Evolutionary conservation across 2,113 vertebrate species (phyloP), one percentile per base, ranked within the genome.

Genomic region (Corydoras sp.): DNA sequence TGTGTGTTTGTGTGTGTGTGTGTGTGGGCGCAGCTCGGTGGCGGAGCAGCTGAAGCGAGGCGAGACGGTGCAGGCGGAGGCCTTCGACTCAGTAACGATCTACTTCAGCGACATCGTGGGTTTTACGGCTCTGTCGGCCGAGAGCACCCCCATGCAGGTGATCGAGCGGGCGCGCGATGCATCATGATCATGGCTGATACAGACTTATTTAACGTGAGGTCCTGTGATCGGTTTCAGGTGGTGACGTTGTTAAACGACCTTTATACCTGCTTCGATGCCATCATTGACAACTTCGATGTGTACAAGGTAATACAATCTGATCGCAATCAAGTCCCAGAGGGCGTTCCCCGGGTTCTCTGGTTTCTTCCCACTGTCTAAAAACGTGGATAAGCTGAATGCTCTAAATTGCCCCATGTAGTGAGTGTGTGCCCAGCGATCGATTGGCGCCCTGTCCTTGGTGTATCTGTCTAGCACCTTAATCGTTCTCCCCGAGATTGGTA

Each of bases 221-320:
- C 18, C 2, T 24, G 18, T 24, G 18, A 24, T 24, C 18, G 18
- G 18, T 12, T 35, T 0, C 80, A 94, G 94, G 94, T 97, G 24
- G 95, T 97, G 75, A 92, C 92, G 0, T 76, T 96, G 64, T 80
- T 97, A 75, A 96, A 96, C 12, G 95, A 97, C 74, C 87, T 97
- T 50, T 97, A 97, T 82, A 97, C 95, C 2, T 95, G 94, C 71
- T 97, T 97, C 2, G 95, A 97, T 0, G 95, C 94, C 72, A 94
- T 97, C 82, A 97, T 97, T n/a, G 95, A 97, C 84, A 95, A 95
- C 86, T 96, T 97, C 58, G 94, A 97, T 0, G 94, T 96, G 73
- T 97, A 96, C 86, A 97, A 97, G 92, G 95, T 96, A 77, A 65
- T 58, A 18, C 35, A 48, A 1, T 1, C 13, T 8, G 11, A 11